These are phyloP conservation scores for Euspilapteryx auroguttella DNA, from an alignment of 2,888 invertebrate genomes.

Conservation along the genomic window DNA sequence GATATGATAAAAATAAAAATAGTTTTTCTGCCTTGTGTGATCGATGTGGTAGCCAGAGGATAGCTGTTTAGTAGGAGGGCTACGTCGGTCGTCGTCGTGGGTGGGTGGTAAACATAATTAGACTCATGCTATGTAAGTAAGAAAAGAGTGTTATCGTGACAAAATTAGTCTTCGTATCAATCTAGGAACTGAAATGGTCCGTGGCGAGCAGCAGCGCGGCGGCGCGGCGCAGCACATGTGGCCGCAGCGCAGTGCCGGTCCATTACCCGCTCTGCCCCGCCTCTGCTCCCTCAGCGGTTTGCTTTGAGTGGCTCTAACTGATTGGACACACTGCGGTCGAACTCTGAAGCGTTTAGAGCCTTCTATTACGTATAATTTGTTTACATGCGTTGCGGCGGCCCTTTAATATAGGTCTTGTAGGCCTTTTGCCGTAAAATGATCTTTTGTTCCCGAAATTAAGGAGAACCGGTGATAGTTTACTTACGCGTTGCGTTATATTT, in stretches of 20 bases:
- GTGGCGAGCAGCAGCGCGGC: background rate
- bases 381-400: slow-evolving; percentile 21
- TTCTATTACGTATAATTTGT: slow-evolving; percentile 42
- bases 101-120: too few relatives aligned
- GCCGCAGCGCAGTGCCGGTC: background rate
- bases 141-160: too few relatives aligned
- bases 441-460: slow-evolving; percentile 32
- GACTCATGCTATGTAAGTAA: too few relatives aligned
- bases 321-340: slow-evolving; percentile 29
- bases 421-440: slow-evolving; percentile 18
- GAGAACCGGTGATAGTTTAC: slow-evolving; percentile 10
- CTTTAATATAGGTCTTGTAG: slow-evolving; percentile 37
- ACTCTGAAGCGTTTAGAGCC: slow-evolving; percentile 27
- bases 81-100: too few relatives aligned
- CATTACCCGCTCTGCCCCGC: slow-evolving; percentile 1
- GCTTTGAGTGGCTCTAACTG: slow-evolving; percentile 19
- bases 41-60: too few relatives aligned
- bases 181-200: too few relatives aligned
- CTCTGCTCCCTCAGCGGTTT: slow-evolving; percentile 11
- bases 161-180: too few relatives aligned
- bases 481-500: slow-evolving; percentile 6
- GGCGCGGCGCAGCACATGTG: background rate
- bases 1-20: too few relatives aligned
- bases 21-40: too few relatives aligned
- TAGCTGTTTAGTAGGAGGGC: too few relatives aligned